Evolutionary conservation across 1,140 invertebrate genomes (phyloP).

Genomic region (Oscheius sp.): DNA sequence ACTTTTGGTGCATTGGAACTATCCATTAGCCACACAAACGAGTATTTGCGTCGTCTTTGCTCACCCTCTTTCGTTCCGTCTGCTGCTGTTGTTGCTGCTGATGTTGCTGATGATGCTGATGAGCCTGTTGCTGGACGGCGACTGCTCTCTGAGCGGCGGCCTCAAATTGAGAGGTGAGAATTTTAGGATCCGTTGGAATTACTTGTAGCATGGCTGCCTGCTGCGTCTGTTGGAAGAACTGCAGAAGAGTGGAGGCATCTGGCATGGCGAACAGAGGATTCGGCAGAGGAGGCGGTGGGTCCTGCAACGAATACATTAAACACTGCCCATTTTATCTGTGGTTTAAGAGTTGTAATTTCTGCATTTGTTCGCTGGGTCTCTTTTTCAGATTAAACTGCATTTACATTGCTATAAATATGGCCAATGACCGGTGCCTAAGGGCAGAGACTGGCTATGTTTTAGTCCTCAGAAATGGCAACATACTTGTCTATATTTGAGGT

Average conservation of each 20-base stretch:
- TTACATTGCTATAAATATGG: too few species aligned
- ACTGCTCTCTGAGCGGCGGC: slow-evolving; percentile 12
- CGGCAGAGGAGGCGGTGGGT: slow-evolving; percentile 5
- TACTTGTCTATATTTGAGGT: too few species aligned
- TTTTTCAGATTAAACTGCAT: too few species aligned
- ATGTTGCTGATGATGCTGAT: slow-evolving; percentile 21
- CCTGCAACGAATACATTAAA: background rate
- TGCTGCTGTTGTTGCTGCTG: slow-evolving; percentile 15
- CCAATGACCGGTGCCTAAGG: too few species aligned
- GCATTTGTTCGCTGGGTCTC: too few species aligned
- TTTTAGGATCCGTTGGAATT: background rate
- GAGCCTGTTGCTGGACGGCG: slow-evolving; percentile 21
- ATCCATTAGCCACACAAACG: background rate
- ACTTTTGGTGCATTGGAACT: background rate
- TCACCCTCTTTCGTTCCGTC: slow-evolving; percentile 2
- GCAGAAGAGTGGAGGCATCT: slow-evolving; percentile 10
- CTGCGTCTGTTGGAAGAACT: slow-evolving; percentile 29
- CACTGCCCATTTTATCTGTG: background rate
- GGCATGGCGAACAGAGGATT: slow-evolving; percentile 13
- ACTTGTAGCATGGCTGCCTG: background rate
- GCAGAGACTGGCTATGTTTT: too few species aligned
- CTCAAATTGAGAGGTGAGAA: background rate
- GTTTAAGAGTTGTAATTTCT: background rate
- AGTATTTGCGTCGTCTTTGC: background rate
- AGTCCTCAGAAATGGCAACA: too few species aligned